Evolutionary conservation across 2,888 invertebrate genomes (phyloP).

Genomic region (Cantharis lateralis): DNA sequence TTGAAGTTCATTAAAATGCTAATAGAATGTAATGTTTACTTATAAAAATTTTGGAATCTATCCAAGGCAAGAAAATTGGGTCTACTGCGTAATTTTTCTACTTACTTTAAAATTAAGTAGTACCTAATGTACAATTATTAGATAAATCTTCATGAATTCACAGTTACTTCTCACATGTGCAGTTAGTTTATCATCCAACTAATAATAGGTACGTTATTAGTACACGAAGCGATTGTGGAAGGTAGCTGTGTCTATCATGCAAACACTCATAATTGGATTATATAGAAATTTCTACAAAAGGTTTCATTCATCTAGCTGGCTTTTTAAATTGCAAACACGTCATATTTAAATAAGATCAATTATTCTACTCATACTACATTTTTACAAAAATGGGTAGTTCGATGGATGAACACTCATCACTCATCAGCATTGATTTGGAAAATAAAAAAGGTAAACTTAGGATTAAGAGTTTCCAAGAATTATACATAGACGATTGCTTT

Average conservation of each 20-base stretch:
- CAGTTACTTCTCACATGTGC: background rate
- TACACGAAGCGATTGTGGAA: background rate
- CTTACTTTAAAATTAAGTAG: background rate
- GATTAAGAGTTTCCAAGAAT: background rate
- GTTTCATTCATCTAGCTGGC: background rate
- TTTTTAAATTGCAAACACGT: background rate
- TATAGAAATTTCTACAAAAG: background rate
- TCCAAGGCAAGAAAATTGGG: background rate
- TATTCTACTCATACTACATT: background rate
- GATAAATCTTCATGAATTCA: background rate
- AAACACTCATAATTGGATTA: background rate
- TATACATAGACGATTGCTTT: background rate
- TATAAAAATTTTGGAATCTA: background rate
- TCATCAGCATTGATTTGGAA: background rate
- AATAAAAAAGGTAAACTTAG: background rate
- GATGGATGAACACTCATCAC: background rate
- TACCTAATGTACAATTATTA: background rate
- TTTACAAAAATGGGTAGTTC: background rate
- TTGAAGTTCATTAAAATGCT: background rate
- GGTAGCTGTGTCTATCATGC: background rate
- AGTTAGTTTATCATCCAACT: background rate
- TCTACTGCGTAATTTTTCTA: background rate
- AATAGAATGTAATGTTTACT: background rate
- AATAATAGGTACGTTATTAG: background rate
- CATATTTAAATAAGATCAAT: background rate